Evolutionary conservation across 2,888 invertebrate genomes (phyloP).

Genomic region (Dryocosmus kuriphilus): DNA sequence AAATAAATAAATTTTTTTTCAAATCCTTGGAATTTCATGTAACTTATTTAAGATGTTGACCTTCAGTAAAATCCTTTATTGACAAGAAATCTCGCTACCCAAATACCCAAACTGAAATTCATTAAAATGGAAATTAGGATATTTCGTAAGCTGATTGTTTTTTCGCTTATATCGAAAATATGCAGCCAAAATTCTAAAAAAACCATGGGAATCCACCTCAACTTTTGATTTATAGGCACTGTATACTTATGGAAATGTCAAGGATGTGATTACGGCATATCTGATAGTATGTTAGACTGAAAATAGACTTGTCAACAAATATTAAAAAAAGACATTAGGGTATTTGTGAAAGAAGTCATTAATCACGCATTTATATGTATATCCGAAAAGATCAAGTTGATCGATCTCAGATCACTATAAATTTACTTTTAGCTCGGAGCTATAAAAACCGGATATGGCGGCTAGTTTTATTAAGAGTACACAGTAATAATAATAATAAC

Average conservation of each 20-base stretch:
- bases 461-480: conserved; percentile 1
- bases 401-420: conserved; percentile 7
- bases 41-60: too few relatives aligned
- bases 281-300: neutral
- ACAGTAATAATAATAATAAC: neutral
- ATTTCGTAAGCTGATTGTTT: too few relatives aligned
- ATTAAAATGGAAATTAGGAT: too few relatives aligned
- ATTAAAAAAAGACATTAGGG: neutral
- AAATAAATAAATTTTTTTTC: too few relatives aligned
- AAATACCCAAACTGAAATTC: too few relatives aligned
- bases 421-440: conserved; percentile 23
- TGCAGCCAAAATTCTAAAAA: too few relatives aligned
- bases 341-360: conserved; percentile 11
- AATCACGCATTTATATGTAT: conserved; percentile 7
- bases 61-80: too few relatives aligned
- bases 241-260: neutral
- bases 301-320: conserved; percentile 22
- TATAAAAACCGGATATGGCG: conserved; percentile 1
- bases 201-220: too few relatives aligned
- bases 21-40: too few relatives aligned
- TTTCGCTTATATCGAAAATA: too few relatives aligned
- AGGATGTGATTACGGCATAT: neutral
- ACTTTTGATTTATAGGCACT: neutral
- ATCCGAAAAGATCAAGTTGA: neutral
- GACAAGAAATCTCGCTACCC: too few relatives aligned